Conservation (phyloP, 2,113 vertebrate genomes). For the Actenoides hombroni region DNA sequence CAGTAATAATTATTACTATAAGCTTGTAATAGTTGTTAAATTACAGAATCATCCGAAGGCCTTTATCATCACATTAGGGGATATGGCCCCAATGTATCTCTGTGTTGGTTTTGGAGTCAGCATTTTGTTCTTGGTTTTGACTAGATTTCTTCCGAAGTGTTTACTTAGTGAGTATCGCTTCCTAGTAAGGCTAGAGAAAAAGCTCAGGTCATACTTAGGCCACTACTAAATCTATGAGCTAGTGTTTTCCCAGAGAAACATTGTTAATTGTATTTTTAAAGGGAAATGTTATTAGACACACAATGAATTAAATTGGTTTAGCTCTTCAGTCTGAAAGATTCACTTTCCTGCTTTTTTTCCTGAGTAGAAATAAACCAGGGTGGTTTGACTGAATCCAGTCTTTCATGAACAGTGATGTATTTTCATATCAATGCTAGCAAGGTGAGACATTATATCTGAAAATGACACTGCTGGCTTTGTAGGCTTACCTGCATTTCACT, state of each 20-base stretch:
- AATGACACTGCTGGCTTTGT: neutral
- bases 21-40: neutral
- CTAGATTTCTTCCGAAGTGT: neutral
- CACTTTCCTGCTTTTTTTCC: neutral
- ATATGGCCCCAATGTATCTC: neutral
- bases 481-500: neutral
- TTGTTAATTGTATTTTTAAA: neutral
- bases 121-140: neutral
- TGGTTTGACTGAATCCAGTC: neutral
- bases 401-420: neutral
- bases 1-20: neutral
- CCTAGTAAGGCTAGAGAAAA: neutral
- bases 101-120: neutral
- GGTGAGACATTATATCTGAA: neutral
- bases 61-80: neutral
- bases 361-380: neutral
- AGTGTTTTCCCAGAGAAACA: slow-evolving; percentile 14
- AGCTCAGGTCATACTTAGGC: neutral
- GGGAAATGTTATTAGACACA: neutral
- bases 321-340: neutral
- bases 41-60: neutral
- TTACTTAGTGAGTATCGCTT: neutral
- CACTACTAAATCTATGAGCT: neutral
- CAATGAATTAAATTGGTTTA: slow-evolving; percentile 29
- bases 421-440: neutral